These are phyloP conservation scores for Momotus momota DNA, from an alignment of 2,797 vertebrate species.

Conservation along the genomic window DNA sequence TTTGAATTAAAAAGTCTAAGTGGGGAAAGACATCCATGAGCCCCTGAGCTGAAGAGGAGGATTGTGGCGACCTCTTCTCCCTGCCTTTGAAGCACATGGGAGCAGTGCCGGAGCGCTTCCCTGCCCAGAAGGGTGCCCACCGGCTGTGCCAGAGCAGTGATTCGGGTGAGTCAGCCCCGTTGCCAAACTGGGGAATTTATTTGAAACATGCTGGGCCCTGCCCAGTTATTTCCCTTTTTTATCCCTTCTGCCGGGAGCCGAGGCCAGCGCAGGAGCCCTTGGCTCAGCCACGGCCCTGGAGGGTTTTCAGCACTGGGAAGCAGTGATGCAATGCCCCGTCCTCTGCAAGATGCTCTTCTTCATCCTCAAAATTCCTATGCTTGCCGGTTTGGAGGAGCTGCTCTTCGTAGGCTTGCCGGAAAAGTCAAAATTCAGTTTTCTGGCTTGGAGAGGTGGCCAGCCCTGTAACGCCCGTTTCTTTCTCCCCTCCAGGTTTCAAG, in stretches of 20 bases:
- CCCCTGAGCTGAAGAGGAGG: not conserved
- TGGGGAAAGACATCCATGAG: not conserved
- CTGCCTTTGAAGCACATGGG: not conserved
- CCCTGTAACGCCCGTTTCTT: fast-evolving
- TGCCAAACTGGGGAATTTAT: not conserved
- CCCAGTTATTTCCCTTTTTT: not conserved
- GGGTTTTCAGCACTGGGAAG: not conserved
- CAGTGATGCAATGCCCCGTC: not conserved
- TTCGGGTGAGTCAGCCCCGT: not conserved
- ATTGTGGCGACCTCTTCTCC: not conserved
- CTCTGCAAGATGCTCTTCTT: not conserved
- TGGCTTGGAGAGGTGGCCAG: not conserved
- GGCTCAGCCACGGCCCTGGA: fast-evolving
- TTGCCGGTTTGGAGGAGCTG: not conserved
- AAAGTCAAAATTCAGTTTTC: not conserved
- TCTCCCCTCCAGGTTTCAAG: slow-evolving; percentile 72
- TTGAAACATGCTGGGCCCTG: not conserved
- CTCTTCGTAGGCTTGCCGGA: not conserved
- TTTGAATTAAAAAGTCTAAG: not conserved
- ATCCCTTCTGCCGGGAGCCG: fast-evolving
- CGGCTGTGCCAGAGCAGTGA: fast-evolving
- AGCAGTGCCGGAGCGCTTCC: not conserved
- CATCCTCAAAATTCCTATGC: fast-evolving
- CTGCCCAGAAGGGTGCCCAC: not conserved
- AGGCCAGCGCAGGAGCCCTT: not conserved